Evolutionary conservation across 1,140 invertebrate species (phyloP), one percentile per base, ranked within the genome.

Genomic region (Schlechtendalia chinensis): DNA sequence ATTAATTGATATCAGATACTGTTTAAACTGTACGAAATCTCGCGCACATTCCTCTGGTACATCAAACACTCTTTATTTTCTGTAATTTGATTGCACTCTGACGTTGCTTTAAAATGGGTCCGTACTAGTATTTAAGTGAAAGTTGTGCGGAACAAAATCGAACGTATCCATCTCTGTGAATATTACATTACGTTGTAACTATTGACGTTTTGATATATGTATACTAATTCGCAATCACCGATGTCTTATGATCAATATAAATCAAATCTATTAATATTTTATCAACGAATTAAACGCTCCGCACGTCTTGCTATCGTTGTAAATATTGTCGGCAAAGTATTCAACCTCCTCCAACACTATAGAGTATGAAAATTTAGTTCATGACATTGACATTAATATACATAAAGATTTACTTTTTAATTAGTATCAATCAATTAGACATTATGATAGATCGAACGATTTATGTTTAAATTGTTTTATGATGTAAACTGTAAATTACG

Each of bases 11-110:
- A 10, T 59, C 6, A 77, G n/a, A 22, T 61, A 79, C 17, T 63
- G 39, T 50, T 79, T 59, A 27, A 77, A 61, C 1, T 77, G 74
- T 27, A 8, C 8, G 16, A 77, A 77, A 19, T 59, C 56, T 32
- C 74, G 61, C 74, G 61, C 61, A n/a, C 75, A 79, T 63, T 79
- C 75, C 1, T 63, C 58, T 8, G 58, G 75, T 19, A 63, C 58
- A 29, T 4, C 12, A 4, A n/a, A 5, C 19, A 19, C 10, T 27
- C 75, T 59, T n/a, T 50, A 79, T 16, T 29, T 63, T 50, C 58
- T 79, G 14, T 79, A 50, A 0, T n/a, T 50, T 3, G 75, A 63
- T 79, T 79, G 75, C 2, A 63, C 58, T 12, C n/a, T 39, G 0
- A 79, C 39, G 19, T 79, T 79, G 24, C 75, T 79, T 0, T 50